Conservation (phyloP, 1,140 invertebrate species). For the Heterodera carotae region DNA sequence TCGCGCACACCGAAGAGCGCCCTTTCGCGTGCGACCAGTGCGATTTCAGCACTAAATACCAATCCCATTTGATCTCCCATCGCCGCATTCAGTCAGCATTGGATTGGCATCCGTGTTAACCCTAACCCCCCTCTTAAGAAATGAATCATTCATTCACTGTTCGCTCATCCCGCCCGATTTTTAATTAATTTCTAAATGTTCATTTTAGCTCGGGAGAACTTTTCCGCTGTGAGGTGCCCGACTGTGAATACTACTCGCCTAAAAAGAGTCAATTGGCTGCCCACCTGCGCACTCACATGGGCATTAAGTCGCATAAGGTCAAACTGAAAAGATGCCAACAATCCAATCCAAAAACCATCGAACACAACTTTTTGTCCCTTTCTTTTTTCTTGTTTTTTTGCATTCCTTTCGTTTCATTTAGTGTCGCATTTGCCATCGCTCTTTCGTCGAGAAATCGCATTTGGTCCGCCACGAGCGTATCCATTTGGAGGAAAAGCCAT, state of each 20-base stretch:
- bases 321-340: not conserved
- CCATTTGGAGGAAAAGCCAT: conserved; percentile 69
- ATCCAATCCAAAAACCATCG: too few species aligned
- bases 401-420: conserved; percentile 46
- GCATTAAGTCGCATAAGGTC: conserved; percentile 70
- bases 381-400: too few species aligned
- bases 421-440: conserved; percentile 72
- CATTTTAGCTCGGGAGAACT: conserved; percentile 69
- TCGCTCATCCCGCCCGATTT: not conserved
- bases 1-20: conserved; percentile 28
- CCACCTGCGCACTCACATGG: conserved; percentile 73
- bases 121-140: too few species aligned
- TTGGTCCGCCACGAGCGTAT: conserved; percentile 73
- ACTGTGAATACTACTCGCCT: conserved; percentile 73
- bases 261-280: conserved; percentile 74
- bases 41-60: conserved; percentile 74
- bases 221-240: conserved; percentile 71
- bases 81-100: conserved; percentile 70
- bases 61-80: conserved; percentile 74
- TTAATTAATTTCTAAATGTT: conserved; percentile 1
- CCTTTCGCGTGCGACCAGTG: conserved; percentile 71
- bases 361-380: too few species aligned
- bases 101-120: not conserved
- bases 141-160: not conserved
- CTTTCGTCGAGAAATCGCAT: conserved; percentile 75